Evolutionary conservation across 2,113 vertebrate genomes (phyloP).

Genomic region (Catharus fuscescens): DNA sequence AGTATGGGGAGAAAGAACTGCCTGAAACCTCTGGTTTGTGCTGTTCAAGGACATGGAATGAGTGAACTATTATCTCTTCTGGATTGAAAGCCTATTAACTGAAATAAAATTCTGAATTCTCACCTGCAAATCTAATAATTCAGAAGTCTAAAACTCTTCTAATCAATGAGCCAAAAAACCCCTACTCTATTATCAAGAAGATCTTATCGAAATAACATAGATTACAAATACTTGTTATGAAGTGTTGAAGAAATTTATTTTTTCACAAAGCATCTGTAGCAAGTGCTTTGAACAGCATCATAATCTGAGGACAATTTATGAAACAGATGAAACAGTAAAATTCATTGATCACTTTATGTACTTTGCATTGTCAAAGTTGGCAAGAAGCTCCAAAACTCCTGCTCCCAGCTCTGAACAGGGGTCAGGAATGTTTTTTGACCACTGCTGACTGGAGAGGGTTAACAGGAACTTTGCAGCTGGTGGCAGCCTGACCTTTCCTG

Average conservation of each 20-base stretch:
- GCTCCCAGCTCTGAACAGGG: rapidly evolving
- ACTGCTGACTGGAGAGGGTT: background rate
- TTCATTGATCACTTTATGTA: background rate
- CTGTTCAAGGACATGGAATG: background rate
- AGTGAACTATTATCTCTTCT: background rate
- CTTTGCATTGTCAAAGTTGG: background rate
- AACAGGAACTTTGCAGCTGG: background rate
- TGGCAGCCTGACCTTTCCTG: background rate
- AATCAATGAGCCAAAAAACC: background rate
- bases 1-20: background rate
- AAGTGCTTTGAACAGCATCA: background rate
- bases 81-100: background rate
- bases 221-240: background rate
- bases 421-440: background rate
- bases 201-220: background rate
- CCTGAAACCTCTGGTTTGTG: background rate
- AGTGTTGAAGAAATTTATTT: background rate
- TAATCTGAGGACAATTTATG: background rate
- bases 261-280: background rate
- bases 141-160: background rate
- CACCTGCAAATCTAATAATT: background rate
- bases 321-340: background rate
- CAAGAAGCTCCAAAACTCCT: background rate
- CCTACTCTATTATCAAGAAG: background rate
- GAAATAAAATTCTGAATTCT: background rate